These are phyloP conservation scores for Lasaia peninsularis DNA, from an alignment of 1,140 invertebrate species.

Conservation along the genomic window DNA sequence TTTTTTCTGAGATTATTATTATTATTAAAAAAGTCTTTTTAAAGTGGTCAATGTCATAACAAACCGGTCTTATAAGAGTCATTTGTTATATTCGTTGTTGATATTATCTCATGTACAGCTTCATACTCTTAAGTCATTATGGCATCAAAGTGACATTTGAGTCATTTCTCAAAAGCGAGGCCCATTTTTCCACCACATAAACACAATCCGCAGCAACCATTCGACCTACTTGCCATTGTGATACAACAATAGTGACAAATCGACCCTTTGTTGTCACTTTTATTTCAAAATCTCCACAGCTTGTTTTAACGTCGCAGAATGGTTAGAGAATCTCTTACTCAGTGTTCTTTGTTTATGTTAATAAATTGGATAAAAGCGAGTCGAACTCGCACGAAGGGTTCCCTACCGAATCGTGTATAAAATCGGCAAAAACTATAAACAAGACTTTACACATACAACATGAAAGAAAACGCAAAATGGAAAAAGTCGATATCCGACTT, in stretches of 20 bases:
- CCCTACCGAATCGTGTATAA: too few relatives aligned
- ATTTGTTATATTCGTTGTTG: too few relatives aligned
- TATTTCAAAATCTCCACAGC: neutral
- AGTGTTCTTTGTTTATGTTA: neutral
- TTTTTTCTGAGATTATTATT: too few relatives aligned
- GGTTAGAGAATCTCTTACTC: neutral
- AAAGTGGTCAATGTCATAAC: too few relatives aligned
- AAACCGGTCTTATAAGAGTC: too few relatives aligned
- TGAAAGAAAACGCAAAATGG: too few relatives aligned
- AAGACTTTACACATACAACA: too few relatives aligned
- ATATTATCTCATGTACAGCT: too few relatives aligned
- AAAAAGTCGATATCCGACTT: too few relatives aligned
- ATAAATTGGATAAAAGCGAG: neutral
- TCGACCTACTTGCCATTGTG: constrained; percentile 7
- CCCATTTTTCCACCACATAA: neutral
- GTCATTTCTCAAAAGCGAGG: neutral
- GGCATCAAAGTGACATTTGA: neutral
- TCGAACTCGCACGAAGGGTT: too few relatives aligned
- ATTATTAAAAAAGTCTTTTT: too few relatives aligned
- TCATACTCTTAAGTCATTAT: neutral
- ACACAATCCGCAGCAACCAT: constrained; percentile 1
- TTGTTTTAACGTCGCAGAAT: neutral
- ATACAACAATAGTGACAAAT: constrained; percentile 8
- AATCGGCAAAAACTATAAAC: too few relatives aligned
- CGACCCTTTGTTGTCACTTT: constrained; percentile 2